A percentile compares a stretch with the other conserved stretches of the same genome.
Conservation (phyloP, 2,113 vertebrate genomes). For the Oreochromis niloticus region DNA sequence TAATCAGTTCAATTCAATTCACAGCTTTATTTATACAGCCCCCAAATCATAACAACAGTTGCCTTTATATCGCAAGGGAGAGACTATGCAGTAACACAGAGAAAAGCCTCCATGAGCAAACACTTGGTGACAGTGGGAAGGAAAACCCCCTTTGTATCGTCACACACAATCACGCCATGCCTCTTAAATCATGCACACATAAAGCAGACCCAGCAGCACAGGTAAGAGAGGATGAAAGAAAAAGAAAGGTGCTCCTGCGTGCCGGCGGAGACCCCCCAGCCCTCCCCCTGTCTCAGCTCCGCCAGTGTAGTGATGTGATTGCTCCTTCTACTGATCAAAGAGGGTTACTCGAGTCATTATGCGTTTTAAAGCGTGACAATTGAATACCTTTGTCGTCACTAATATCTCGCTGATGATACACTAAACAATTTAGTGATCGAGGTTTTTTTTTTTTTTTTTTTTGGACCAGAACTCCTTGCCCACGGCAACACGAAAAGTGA, state of each 20-base stretch:
- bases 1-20: background rate
- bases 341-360: slow-evolving; percentile 20
- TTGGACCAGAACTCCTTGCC: slow-evolving; percentile 1
- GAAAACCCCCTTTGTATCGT: rapidly evolving
- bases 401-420: slow-evolving; percentile 52
- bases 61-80: background rate
- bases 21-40: background rate
- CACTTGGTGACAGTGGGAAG: background rate
- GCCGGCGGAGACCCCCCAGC: slow-evolving; percentile 24
- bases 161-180: background rate
- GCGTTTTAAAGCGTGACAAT: slow-evolving; percentile 47
- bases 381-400: slow-evolving; percentile 44
- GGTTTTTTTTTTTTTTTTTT: background rate
- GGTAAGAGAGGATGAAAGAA: background rate
- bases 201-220: background rate
- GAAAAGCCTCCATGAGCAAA: background rate
- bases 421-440: slow-evolving; percentile 38
- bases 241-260: background rate
- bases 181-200: background rate
- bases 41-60: background rate
- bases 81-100: background rate
- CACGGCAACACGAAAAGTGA: background rate
- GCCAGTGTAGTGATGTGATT: slow-evolving; percentile 40
- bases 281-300: slow-evolving; percentile 27
- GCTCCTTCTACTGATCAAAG: slow-evolving; percentile 53